Evolutionary conservation across 2,797 vertebrate genomes (phyloP), one percentile per base, ranked within the genome.

Genomic region (Gorsachius magnificus): DNA sequence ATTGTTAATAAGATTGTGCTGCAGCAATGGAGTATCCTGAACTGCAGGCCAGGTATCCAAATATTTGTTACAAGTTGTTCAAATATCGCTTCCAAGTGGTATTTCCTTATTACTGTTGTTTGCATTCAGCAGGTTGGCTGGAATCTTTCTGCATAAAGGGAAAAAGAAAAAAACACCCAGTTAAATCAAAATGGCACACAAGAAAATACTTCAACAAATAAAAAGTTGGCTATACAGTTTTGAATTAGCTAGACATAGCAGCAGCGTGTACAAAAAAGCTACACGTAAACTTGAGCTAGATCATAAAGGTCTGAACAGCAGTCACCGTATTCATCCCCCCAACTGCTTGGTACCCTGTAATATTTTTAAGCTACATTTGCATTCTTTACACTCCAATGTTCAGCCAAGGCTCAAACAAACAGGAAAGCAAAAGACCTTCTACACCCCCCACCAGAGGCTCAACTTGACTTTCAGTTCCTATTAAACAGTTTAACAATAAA

Each of bases 101-200:
- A 96, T 97, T 97, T 95, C 97, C 96, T 96, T 83, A 97, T 99
- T 98, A 99, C 98, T 99, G 99, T 98, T 99, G 99, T 97, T 99
- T 99, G 98, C 99, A 99, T 97, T 99, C 99, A 57, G 99, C 98
- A 91, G 99, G 99, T 97, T 99, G 99, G 98, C 98, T 98, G 96
- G 98, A 98, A 95, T 99, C 99, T 98, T 99, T 99, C 99, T 99
- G 98, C 46, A 71, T 71, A 80, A 46, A 86, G 80, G 70, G 58
- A 91, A 89, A 83, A 96, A 88, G n/a, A 33, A 76, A 75, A 63
- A 58, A 90, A 25, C 6, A 13, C 13, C 74, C 50, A 35, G 84
- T 89, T 82, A 93, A 72, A 74, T 70, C 45, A 28, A 92, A 92
- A 7, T 11, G 22, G 16, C 24, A 63, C 16, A 20, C 19, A 81